Base-by-base conservation (phyloP, 2,888 invertebrate genomes). In the Nyleta sp. region DNA sequence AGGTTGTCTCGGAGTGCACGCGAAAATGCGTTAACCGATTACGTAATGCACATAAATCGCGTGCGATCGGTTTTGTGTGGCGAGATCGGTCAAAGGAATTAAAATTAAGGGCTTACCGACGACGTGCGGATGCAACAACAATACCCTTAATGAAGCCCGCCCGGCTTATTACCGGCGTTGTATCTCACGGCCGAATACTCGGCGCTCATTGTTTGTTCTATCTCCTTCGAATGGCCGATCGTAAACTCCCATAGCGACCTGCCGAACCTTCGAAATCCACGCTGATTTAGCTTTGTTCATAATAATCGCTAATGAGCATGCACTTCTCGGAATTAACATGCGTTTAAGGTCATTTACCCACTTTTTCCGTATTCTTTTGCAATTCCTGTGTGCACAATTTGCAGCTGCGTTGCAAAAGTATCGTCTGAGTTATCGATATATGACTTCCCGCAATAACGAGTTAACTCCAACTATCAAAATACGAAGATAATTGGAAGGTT, bases 71-170 rank as follows among this genome's bases (percentile, higher is more conserved):
- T 67, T 78, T 76, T 72, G 80, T 72, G 78, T 72, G 80, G 78
- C 74, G 68, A 80, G 76, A 70, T 77, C 80, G 81, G 81, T 81
- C 79, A 81, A 81, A 81, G 75, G 80, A 74, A 76, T 67, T 57
- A 65, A 74, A 72, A 74, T 62, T 72, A 64, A 76, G 78, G 79
- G 60, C 70, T 65, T 70, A 53, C 68, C 62, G 68, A 55, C 71
- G 59, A 71, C 65, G 67, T 50, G 68, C 78, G 71, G 67, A 68
- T 72, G 81, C 82, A 84, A 85, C 87, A 87, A 89, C 89, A 90
- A 90, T 90, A 87, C 87, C 81, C 85, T 86, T 89, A 89, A 89
- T 88, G 89, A 90, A 89, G 87, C 87, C 83, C 83, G 82, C 82
- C 80, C 83, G 85, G 86, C 87, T 88, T 88, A 89, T 88, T 89